Evolutionary conservation across 2,888 invertebrate genomes (phyloP), one percentile per base, ranked within the genome.

Genomic region (Trichogramma dendrolimi): DNA sequence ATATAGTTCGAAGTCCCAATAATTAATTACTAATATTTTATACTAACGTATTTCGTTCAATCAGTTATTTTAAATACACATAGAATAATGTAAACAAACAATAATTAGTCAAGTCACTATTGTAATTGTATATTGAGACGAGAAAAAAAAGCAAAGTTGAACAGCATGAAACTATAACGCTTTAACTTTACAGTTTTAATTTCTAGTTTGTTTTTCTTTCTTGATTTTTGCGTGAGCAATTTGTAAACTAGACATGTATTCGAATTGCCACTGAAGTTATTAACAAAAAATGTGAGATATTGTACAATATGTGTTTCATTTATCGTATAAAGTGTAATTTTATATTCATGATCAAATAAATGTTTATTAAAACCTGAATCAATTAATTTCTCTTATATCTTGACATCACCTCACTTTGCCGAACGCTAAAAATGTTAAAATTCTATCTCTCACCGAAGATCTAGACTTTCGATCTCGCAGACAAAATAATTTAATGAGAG

Each of bases 301-400:
- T 77, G 77, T 78, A 77, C 72, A 69, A 75, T 76, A 77, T 67
- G 69, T 71, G 70, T 73, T 73, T 71, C 71, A 73, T 72, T 70
- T 73, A 75, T 72, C 69, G 68, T 70, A 61, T 59, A 72, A 69
- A 68, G 72, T 76, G 73, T 74, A 76, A 75, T 76, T 78, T 78
- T 75, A 75, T 76, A 76, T 76, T 74, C 71, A 65, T 67, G 70
- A 69, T 62, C 69, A 71, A 75, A 76, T 75, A 76, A 73, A 76
- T 73, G 71, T 71, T 72, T 69, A 71, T 69, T 68, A 64, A 69
- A 68, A 60, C 47, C 41, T 4, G 5, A 51, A 7, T 51, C 41
- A 40, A 10, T 51, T 51, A 1, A 2, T 27, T 27, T 27, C 27
- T 27, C 27, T 27, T 27, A 27, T 27, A 27, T 27, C 27, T 27